phyloP scores from a whole-genome alignment of 2,113 vertebrate genomes.

The Neogale vison region DNA sequence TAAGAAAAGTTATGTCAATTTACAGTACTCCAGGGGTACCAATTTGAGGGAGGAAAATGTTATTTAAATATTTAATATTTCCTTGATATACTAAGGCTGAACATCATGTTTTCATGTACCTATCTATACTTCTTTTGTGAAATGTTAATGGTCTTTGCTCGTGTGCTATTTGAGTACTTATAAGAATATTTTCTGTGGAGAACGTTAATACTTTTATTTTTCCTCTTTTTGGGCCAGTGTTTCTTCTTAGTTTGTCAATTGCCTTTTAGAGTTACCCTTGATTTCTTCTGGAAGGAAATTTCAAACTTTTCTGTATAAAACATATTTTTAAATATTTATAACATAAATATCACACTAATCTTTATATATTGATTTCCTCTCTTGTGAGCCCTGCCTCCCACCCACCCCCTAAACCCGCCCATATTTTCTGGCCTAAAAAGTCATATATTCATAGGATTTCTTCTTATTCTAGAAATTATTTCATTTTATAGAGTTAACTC shows the following conservation, averaged over 20 bases:
- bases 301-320: not conserved
- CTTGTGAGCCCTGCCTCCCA: not conserved
- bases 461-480: slow-evolving; percentile 28
- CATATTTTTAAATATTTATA: not conserved
- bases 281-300: not conserved
- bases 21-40: not conserved
- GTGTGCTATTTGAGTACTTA: not conserved
- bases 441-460: not conserved
- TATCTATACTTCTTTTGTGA: not conserved
- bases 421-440: not conserved
- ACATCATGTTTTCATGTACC: not conserved
- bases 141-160: not conserved
- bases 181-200: not conserved
- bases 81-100: not conserved
- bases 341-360: not conserved
- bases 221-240: not conserved
- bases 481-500: not conserved
- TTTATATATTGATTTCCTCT: not conserved
- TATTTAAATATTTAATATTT: not conserved
- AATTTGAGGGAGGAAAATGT: not conserved
- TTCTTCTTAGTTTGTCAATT: slow-evolving; percentile 15
- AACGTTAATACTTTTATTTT: not conserved
- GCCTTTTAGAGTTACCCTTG: slow-evolving; percentile 34
- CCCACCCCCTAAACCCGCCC: fast-evolving
- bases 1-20: not conserved